A percentile compares a stretch with the other conserved stretches of the same genome.
Conservation (phyloP, 2,888 invertebrate genomes). For the Xanthia icteritia region DNA sequence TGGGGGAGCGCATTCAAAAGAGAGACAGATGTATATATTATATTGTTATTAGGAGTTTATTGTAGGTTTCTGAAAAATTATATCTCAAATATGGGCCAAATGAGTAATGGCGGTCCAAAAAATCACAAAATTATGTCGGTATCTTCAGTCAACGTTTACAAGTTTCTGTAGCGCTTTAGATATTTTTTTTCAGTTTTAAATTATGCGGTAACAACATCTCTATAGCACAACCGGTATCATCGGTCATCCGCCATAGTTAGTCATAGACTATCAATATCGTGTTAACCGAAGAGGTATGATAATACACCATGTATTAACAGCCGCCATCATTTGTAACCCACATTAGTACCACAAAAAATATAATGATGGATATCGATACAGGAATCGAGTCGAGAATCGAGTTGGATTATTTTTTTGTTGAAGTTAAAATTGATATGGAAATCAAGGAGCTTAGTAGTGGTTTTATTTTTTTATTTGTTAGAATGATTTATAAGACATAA, state of each 20-base stretch:
- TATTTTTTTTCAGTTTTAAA: no score
- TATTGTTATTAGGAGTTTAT: neutral
- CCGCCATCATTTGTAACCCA: slow-evolving; percentile 59
- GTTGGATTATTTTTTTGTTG: slow-evolving; percentile 62
- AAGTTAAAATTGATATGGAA: slow-evolving; percentile 46
- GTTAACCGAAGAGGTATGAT: slow-evolving; percentile 64
- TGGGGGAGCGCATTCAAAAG: no score
- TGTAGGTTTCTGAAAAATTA: neutral
- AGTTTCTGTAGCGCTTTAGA: neutral
- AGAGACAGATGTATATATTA: no score
- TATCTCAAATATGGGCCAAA: neutral
- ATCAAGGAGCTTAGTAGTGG: neutral
- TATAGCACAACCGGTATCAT: slow-evolving; percentile 7
- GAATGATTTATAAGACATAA: neutral
- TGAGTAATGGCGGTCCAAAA: neutral
- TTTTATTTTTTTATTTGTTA: slow-evolving; percentile 31
- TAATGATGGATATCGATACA: slow-evolving; percentile 50
- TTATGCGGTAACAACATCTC: slow-evolving; percentile 49
- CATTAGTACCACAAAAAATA: slow-evolving; percentile 50
- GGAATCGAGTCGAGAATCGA: slow-evolving; percentile 24
- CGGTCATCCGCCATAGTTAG: slow-evolving; percentile 48
- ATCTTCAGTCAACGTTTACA: neutral
- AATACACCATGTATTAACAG: slow-evolving; percentile 63
- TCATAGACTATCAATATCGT: slow-evolving; percentile 63
- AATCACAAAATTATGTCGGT: neutral